Conservation (phyloP, 2,113 vertebrate species). For the Suricata suricatta region DNA sequence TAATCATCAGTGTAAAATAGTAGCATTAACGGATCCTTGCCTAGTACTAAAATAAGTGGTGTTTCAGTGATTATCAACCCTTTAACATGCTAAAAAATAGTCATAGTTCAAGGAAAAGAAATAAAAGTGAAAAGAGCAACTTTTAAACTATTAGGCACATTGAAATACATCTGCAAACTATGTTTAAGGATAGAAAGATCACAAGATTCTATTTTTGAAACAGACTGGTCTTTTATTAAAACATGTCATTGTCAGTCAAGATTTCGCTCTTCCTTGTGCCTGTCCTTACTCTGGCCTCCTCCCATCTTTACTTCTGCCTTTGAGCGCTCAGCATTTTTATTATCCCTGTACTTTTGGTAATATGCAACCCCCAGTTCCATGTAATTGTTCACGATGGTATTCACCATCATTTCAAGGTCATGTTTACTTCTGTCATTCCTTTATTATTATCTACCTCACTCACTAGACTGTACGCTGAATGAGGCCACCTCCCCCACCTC, state of each 20-base stretch:
- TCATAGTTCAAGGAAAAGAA: background rate
- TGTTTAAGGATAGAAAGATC: background rate
- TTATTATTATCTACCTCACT: background rate
- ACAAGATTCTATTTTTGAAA: background rate
- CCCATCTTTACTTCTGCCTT: background rate
- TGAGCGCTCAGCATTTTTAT: background rate
- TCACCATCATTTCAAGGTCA: background rate
- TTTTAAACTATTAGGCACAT: background rate
- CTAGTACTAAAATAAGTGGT: background rate
- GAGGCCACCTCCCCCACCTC: background rate
- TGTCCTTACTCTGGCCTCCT: background rate
- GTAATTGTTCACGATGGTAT: background rate
- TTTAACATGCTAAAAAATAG: background rate
- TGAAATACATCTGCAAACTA: background rate
- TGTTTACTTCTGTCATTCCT: background rate
- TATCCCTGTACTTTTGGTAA: background rate
- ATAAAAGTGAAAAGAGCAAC: background rate
- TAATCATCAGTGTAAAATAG: background rate
- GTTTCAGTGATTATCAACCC: background rate
- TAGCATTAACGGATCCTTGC: background rate
- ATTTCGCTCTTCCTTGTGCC: background rate
- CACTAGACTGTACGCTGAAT: background rate
- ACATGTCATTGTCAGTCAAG: background rate
- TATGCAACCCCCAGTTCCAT: background rate
- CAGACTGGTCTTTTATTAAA: background rate